A percentile compares a stretch with the other conserved stretches of the same genome.
Conservation (phyloP, 2,888 invertebrate species). For the Abrostola triplasia region DNA sequence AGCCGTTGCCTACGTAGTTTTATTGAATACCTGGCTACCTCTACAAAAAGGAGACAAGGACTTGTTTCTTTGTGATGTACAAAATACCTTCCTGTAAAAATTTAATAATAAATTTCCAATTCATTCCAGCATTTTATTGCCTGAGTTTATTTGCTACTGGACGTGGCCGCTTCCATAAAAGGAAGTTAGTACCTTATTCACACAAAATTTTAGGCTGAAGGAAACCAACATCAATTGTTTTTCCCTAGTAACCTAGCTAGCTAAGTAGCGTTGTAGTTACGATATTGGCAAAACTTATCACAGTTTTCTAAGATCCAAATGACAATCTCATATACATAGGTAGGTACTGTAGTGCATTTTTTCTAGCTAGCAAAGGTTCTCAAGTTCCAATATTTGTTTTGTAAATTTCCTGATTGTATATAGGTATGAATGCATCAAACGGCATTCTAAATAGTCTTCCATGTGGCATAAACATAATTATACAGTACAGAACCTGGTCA, state of each 20-base stretch:
- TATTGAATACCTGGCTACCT: conserved; percentile 4
- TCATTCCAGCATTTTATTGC: background rate
- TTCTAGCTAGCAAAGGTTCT: too few species aligned
- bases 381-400: too few species aligned
- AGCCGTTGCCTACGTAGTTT: conserved; percentile 1
- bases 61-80: conserved; percentile 9
- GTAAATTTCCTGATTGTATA: too few species aligned
- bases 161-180: background rate
- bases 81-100: conserved; percentile 4
- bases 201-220: background rate
- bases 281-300: too few species aligned
- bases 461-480: too few species aligned
- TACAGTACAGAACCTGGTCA: too few species aligned
- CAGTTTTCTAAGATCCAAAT: too few species aligned
- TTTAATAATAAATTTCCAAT: conserved; percentile 2
- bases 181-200: background rate
- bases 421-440: too few species aligned
- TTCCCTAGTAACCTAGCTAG: background rate
- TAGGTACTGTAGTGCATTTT: too few species aligned
- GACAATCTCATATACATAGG: too few species aligned
- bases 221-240: background rate
- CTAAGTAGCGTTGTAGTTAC: too few species aligned
- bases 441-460: too few species aligned
- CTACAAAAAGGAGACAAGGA: background rate
- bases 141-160: conserved; percentile 4